Base-by-base conservation (phyloP, 2,797 vertebrate species). In the Acridotheres tristis region DNA sequence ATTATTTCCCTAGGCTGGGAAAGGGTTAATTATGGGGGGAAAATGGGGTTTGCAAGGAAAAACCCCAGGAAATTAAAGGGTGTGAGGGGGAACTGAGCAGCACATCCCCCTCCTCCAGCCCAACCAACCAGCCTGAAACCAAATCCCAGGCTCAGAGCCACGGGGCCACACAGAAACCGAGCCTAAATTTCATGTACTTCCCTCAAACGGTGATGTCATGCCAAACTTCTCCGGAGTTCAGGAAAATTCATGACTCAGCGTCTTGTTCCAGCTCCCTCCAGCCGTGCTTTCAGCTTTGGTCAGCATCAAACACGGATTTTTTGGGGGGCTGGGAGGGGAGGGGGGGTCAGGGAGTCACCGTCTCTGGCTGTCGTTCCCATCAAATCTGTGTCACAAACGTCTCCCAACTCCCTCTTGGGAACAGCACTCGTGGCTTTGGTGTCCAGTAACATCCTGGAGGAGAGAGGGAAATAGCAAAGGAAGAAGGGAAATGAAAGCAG, bases 401-500 rank as follows among this genome's bases (percentile, higher is more conserved):
- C 16, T 15, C 43, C 3, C 1, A 62, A 54, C 2, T 7, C 65
- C 10, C 21, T 47, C 67, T 94, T 92, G 67, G 91, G 63, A 90
- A 43, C 16, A 43, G 43, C 38, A 34, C 2, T 30, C 34, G 25
- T 13, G 57, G 45, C 61, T 58, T 7, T 22, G 59, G 68, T 68
- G 61, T 78, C 77, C 5, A 90, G 43, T 76, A 40, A 58, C 58
- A 8, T 45, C 29, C 73, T 74, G 53, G 51, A 27, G 78, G 34
- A 63, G 75, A 84, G 78, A 90, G 91, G 85, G 82, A 96, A 97
- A 96, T 45, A 81, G 81, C 82, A 75, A 89, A 80, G 87, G 65
- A 73, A 90, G 95, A 93, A 74, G 73, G 89, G 96, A 97, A 97
- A 95, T 79, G 79, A 95, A 96, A 97, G 68, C 68, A 74, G 80